Evolutionary conservation across 2,113 vertebrate genomes (phyloP).

Genomic region (Eolophus roseicapilla): DNA sequence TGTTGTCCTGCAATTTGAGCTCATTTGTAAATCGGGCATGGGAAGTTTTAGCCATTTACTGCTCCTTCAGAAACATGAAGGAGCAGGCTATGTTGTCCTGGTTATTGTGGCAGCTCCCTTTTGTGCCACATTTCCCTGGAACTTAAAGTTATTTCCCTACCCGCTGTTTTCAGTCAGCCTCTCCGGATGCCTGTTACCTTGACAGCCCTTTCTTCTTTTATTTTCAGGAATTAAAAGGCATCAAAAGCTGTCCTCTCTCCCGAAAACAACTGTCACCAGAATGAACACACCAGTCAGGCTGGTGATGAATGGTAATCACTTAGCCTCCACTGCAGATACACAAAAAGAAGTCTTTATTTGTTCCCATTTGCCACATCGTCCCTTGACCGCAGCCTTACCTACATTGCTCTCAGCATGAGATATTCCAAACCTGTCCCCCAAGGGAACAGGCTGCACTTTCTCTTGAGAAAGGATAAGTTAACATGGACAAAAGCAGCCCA

Average conservation of each 20-base stretch:
- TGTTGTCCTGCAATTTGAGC: not conserved
- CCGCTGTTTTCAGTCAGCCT: slow-evolving; percentile 12
- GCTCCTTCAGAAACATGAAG: not conserved
- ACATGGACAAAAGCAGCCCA: not conserved
- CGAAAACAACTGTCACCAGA: slow-evolving; percentile 51
- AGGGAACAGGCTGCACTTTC: not conserved
- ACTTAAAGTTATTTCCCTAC: slow-evolving; percentile 47
- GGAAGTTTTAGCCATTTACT: not conserved
- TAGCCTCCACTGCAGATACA: slow-evolving; percentile 12
- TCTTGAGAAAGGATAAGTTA: not conserved
- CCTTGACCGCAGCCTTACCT: slow-evolving; percentile 2
- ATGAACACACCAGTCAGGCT: slow-evolving; percentile 12
- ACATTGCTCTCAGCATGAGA: not conserved
- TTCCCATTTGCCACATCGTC: not conserved
- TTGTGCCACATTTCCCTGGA: slow-evolving; percentile 16
- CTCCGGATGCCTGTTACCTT: slow-evolving; percentile 44
- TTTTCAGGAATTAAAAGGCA: slow-evolving; percentile 43
- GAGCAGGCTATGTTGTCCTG: not conserved
- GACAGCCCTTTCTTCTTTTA: slow-evolving; percentile 45
- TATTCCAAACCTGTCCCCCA: not conserved
- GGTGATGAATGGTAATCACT: slow-evolving; percentile 35
- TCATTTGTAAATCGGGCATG: not conserved
- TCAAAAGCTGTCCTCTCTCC: slow-evolving; percentile 42
- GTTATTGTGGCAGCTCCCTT: slow-evolving; percentile 34
- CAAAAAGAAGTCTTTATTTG: slow-evolving; percentile 29